Base-by-base conservation (phyloP, 37 sponge, comb jelly and placozoan genomes). In the Bolinopsis microptera region DNA sequence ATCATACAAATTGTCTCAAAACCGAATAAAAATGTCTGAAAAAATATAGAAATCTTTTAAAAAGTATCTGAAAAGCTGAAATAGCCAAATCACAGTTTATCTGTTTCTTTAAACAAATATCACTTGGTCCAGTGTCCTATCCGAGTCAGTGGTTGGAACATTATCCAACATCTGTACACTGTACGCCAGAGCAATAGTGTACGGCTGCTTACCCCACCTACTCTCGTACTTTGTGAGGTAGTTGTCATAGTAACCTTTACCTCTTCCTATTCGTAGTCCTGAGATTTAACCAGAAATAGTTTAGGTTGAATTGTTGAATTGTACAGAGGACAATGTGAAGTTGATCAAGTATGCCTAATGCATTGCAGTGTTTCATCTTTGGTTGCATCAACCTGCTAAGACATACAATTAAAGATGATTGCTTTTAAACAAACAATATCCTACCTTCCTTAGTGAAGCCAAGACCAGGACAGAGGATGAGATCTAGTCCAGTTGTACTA, bases 171-270 rank as follows among this genome's bases (percentile, higher is more conserved):
- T 86, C 28, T 86, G 90, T 3, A 24, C 61, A 26, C 61, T 86
- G 61, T 36, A 86, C 9, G 90, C 90, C 1, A 86, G 90, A 41
- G 90, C 90, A 5, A 86, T 86, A 18, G 90, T 86, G 24, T 40
- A 86, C 21, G 90, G 90, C 61, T 36, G 31, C n/a, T 0, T 41
- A 0, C 48, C 48, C 61, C 90, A 41, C 5, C 13, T 38, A 37
- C 25, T 39, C 30, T 86, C 90, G 36, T 86, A 86, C 28, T 86
- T 86, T 27, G 90, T 40, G 0, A 86, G 90, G 36, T 86, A 86
- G 30, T 86, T 86, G 61, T 86, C 90, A 86, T 86, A 86, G 30
- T 86, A 86, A 41, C 90, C 90, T 41, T 86, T 86, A 41, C 90
- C 90, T 41, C 90, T 38, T 13, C 90, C 90, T 13, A 86, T 86